Evolutionary conservation across 1,140 invertebrate species (phyloP), one percentile per base, ranked within the genome.

Genomic region (Drosophila santomea): DNA sequence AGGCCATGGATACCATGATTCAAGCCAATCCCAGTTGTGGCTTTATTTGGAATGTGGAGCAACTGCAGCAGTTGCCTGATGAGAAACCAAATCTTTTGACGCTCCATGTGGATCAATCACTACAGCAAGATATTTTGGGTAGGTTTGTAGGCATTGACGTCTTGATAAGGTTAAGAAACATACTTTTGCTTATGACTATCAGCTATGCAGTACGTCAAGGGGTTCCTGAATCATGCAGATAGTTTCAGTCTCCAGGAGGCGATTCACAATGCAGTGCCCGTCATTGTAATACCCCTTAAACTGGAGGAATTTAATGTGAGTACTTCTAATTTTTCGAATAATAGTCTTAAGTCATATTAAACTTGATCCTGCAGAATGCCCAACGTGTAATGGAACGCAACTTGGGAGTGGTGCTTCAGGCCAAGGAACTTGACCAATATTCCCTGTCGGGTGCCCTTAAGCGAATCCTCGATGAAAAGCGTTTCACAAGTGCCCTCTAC

Each of bases 261-360:
- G 1, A 80, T 95, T 8, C 93, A 93, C 73, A 91, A 93, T 81
- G 94, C 92, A 0, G 92, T 96, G 8, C 95, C 95, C 0, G 75
- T 96, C 28, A 94, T 95, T 66, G 93, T 93, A 1, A 92, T 96
- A 14, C 95, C 95, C 1, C 69, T 96, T 20, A 94, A 94, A 63
- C 94, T 93, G 1, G 96, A 96, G 72, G 95, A 96, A 78, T 51
- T 80, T 3, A 82, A 85, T 58, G 85, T 90, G 28, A 74, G 82
- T 52, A 3, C 8, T 0, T 1, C 4, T 20, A 4, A 10, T n/a
- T 48, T 43, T 7, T 28, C 4, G 6, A 11, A 36, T 17, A 32
- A 5, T 23, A 6, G 8, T 14, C 38, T 4, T 32, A 58, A 15
- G 25, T 23, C n/a, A 6, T 10, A 20, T 14, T 12, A 36, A 3